These are phyloP conservation scores for Norana najaformis DNA, from an alignment of 2,888 invertebrate species.

Conservation along the genomic window DNA sequence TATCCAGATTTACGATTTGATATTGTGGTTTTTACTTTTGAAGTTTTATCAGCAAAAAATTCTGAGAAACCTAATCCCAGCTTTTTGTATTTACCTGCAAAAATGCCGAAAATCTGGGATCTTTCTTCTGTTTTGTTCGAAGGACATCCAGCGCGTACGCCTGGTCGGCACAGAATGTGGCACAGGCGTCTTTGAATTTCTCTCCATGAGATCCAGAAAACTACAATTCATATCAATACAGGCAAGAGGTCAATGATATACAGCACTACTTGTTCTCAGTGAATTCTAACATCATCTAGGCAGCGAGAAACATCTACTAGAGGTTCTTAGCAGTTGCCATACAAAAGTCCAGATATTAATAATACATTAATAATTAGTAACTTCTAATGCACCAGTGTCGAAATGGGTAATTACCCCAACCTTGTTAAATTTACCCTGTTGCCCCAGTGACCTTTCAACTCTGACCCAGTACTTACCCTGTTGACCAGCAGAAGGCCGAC, in stretches of 20 bases:
- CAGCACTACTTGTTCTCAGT: too few species aligned
- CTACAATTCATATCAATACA: too few species aligned
- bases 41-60: not conserved
- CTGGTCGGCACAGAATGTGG: conserved; percentile 86
- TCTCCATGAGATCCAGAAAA: conserved; percentile 81
- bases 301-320: too few species aligned
- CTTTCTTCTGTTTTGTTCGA: conserved; percentile 76
- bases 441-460: not conserved
- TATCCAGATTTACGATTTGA: not conserved
- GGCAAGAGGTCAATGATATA: too few species aligned
- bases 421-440: too few species aligned
- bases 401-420: too few species aligned
- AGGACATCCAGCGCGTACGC: conserved; percentile 81
- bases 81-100: not conserved
- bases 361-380: too few species aligned
- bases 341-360: too few species aligned
- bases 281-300: too few species aligned
- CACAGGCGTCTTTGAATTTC: conserved; percentile 74
- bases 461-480: conserved; percentile 20
- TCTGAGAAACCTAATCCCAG: not conserved
- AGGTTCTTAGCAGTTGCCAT: too few species aligned
- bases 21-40: not conserved
- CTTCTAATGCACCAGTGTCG: too few species aligned
- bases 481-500: conserved; percentile 30
- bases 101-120: conserved; percentile 64